A percentile compares a stretch with the other conserved stretches of the same genome.
These are phyloP conservation scores for Strigamia transsilvanica DNA, from an alignment of 2,888 invertebrate genomes.

Conservation along the genomic window DNA sequence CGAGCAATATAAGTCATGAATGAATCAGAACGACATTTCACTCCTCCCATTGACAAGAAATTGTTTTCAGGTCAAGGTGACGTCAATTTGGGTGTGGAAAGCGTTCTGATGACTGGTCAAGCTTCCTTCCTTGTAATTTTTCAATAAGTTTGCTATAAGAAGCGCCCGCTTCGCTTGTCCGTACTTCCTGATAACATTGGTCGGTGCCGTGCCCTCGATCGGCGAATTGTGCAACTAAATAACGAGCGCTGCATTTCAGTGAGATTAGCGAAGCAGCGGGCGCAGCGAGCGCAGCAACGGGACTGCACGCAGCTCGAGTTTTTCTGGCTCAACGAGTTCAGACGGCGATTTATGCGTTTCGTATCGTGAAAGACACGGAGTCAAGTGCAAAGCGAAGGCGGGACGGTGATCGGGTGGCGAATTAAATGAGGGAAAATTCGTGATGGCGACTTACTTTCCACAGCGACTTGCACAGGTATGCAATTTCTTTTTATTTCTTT, in stretches of 20 bases:
- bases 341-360: not conserved
- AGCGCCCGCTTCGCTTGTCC: not conserved
- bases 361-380: not conserved
- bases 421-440: not conserved
- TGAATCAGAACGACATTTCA: conserved; percentile 45
- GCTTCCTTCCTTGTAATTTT: not conserved
- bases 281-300: conserved; percentile 35
- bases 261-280: conserved; percentile 23
- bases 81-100: conserved; percentile 31
- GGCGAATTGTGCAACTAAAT: not conserved
- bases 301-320: conserved; percentile 28
- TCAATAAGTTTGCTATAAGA: conserved; percentile 11
- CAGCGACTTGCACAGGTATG: conserved; percentile 31
- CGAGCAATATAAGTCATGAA: conserved; percentile 5
- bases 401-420: not conserved
- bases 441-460: conserved; percentile 38
- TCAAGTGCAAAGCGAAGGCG: not conserved
- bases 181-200: not conserved
- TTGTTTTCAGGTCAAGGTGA: conserved; percentile 44
- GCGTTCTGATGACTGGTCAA: conserved; percentile 17
- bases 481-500: not conserved
- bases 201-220: not conserved
- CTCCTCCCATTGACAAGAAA: conserved; percentile 43
- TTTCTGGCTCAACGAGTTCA: not conserved
- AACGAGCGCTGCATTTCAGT: conserved; percentile 33